phyloP scores from a whole-genome alignment of 2,888 invertebrate species.

The Drosophila mayaguana region DNA sequence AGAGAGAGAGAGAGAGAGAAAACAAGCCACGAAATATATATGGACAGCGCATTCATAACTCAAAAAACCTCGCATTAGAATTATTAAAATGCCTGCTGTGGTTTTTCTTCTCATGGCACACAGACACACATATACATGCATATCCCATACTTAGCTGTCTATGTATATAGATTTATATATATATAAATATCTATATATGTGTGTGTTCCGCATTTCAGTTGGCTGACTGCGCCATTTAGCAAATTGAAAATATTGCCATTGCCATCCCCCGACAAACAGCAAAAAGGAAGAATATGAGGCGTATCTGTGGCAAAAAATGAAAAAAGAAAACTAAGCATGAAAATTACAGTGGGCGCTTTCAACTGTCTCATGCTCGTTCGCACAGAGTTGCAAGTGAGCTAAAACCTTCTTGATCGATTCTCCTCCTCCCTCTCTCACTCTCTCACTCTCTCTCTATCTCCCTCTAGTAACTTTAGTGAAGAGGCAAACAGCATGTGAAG shows the following conservation, averaged over 20 bases:
- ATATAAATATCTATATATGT: conserved; percentile 29
- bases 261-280: conserved; percentile 32
- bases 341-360: neutral
- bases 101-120: conserved; percentile 59
- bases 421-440: too few relatives aligned
- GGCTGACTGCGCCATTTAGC: conserved; percentile 77
- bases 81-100: conserved; percentile 78
- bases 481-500: too few relatives aligned
- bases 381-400: neutral
- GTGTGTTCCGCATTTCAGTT: conserved; percentile 62
- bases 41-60: conserved; percentile 50
- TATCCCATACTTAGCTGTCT: conserved; percentile 20
- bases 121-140: conserved; percentile 37
- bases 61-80: conserved; percentile 73
- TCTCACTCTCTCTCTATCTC: too few relatives aligned
- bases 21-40: conserved; percentile 12
- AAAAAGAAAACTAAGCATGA: conserved; percentile 11
- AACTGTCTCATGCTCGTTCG: neutral
- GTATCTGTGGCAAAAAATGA: conserved; percentile 27
- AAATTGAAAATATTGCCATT: conserved; percentile 74
- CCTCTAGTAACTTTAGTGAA: too few relatives aligned
- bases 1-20: neutral
- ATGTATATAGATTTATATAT: conserved; percentile 18
- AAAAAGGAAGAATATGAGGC: conserved; percentile 22
- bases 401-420: too few relatives aligned